Evolutionary conservation across 2,888 invertebrate species (phyloP), one percentile per base, ranked within the genome.

Genomic region (Criorhina ranunculi): DNA sequence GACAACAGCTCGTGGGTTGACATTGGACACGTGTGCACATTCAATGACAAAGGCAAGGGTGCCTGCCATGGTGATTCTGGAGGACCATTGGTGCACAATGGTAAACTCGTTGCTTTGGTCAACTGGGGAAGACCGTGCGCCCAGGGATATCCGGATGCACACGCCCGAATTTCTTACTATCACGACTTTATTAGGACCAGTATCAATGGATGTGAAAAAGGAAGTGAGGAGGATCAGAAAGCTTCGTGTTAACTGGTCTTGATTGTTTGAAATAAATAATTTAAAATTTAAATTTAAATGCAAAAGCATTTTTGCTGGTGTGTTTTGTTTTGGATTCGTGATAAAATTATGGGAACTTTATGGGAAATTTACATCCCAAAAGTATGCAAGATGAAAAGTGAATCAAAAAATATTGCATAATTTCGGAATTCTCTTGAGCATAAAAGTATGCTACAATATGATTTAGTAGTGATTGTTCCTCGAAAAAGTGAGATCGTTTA

Each of bases 11-110:
- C 92, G 49, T 92, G 92, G 0, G 93, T 94, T 0, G 94, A 93
- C 87, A 92, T 93, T 31, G 93, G 94, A 0, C 94, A 94, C 86
- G 91, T 94, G 46, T 95, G 94, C 86, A 94, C 95, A 0, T 91
- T 93, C 53, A 94, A 93, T 0, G 93, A 93, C 64, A 91, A 91
- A 2, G 94, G 94, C 0, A 93, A 94, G 72, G 94, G 94, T 0
- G 93, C 89, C 0, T 91, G 90, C 60, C 90, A 91, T 46, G 91
- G 91, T 2, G 91, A 90, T 55, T 90, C 89, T 24, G 91, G 91
- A 2, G 91, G 91, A 0, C 91, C 91, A 0, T 80, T 91, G 62
- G 90, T 90, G 3, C 90, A 90, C 64, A 88, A 91, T 29, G 90
- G 89, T n/a, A 90, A 90, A 29, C 75, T 91, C 7, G 91, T 90